Evolutionary conservation across 2,888 invertebrate species (phyloP).

Genomic region (Trileptium ribeirensis): DNA sequence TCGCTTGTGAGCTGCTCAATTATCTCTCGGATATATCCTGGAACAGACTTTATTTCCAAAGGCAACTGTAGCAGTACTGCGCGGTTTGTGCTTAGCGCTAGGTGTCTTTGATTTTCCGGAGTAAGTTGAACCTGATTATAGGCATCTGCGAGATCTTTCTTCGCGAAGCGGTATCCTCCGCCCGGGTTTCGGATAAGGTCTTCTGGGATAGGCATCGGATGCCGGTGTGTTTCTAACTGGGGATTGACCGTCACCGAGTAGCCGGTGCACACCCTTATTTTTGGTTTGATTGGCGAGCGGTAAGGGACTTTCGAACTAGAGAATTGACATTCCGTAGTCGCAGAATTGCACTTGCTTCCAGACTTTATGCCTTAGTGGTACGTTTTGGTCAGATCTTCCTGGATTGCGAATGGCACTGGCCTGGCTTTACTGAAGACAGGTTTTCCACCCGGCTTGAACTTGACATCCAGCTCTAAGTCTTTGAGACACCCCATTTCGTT

Average conservation of each 20-base stretch:
- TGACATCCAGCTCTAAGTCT: neutral
- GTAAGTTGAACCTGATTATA: neutral
- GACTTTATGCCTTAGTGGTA: neutral
- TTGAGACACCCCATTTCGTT: neutral
- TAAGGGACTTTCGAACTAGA: neutral
- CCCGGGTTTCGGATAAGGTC: neutral
- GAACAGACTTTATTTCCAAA: constrained; percentile 21
- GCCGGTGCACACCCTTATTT: neutral
- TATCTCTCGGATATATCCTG: constrained; percentile 28
- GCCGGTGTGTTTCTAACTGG: neutral
- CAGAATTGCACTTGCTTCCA: constrained; percentile 7
- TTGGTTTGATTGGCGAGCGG: neutral
- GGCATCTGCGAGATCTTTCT: neutral
- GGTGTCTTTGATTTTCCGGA: neutral
- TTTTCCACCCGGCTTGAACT: neutral
- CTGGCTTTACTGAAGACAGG: neutral
- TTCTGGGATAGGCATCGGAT: constrained; percentile 1
- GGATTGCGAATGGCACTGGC: neutral
- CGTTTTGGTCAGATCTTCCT: neutral
- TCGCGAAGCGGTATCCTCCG: neutral
- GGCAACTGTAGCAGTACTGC: constrained; percentile 26
- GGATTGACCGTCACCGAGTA: constrained; percentile 1
- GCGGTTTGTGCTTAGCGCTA: constrained; percentile 23
- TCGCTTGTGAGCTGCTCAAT: constrained; percentile 26
- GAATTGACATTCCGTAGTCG: neutral